A percentile compares a stretch with the other conserved stretches of the same genome.
These are phyloP conservation scores for Ceyx cyanopectus DNA, from an alignment of 2,113 vertebrate species.

Conservation along the genomic window DNA sequence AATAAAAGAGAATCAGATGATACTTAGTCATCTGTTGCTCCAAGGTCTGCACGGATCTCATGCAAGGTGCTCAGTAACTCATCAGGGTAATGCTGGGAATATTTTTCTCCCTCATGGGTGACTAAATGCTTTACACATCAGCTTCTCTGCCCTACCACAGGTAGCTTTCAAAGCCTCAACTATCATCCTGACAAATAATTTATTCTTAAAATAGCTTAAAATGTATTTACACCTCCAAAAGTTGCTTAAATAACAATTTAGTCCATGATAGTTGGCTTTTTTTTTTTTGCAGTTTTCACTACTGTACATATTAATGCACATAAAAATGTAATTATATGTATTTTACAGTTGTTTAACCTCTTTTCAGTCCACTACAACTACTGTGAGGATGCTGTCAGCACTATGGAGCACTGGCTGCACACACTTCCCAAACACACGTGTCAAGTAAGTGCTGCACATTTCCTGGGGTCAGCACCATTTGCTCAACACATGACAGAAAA, in stretches of 20 bases:
- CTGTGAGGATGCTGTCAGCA: slow-evolving; percentile 30
- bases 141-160: neutral
- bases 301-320: neutral
- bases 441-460: slow-evolving; percentile 52
- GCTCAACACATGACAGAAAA: slow-evolving; percentile 2
- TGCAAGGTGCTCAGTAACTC: neutral
- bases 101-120: neutral
- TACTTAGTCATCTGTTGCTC: slow-evolving; percentile 44
- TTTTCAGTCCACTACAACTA: neutral
- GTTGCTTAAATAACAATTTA: slow-evolving; percentile 12
- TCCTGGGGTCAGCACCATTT: slow-evolving; percentile 58
- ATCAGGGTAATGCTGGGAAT: neutral
- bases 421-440: neutral
- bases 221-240: slow-evolving; percentile 11
- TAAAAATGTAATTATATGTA: neutral
- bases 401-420: neutral
- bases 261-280: neutral
- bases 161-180: neutral
- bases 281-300: slow-evolving; percentile 5
- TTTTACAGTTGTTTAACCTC: neutral
- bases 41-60: neutral
- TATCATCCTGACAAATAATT: neutral
- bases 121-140: neutral
- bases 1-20: slow-evolving; percentile 50
- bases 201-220: slow-evolving; percentile 2